Evolutionary conservation across 35 echinoderm and acorn worm genomes (phyloP), one percentile per base, ranked within the genome.

Genomic region (Heliocidaris erythrogramma): DNA sequence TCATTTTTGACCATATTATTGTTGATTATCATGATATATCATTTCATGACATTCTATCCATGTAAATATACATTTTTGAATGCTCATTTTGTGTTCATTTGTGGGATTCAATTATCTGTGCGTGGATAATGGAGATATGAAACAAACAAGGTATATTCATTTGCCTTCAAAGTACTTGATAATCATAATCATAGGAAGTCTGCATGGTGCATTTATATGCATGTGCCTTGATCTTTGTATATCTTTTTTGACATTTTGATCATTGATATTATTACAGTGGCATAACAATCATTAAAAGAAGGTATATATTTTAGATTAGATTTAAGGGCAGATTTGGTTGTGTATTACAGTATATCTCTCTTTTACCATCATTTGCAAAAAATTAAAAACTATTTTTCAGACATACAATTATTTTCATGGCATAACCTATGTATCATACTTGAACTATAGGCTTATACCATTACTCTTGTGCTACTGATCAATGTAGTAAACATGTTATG

Each of bases 201-300:
- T 78, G 65, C 65, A 78, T 78, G 65, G 65, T 78, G 65, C 65
- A 78, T 78, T 78, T 78, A 78, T 24, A 78, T 78, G 65, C 65
- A 78, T 78, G 65, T 78, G 65, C 65, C 65, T 78, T 78, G 65
- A 78, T 78, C 18, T 78, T 78, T 78, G 65, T 78, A 78, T 78
- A 78, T 78, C 65, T 78, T 78, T 78, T 78, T 78, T 21, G 27
- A 78, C 27, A n/a, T 78, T n/a, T 78, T 27, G 18, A 78, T 78
- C 27, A 78, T 78, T 78, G 17, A 27, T 24, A 78, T 78, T 78
- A 78, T 78, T n/a, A 78, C 65, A n/a, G 27, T 29, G 21, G 7
- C 17, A 29, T 78, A 78, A 7, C 1, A 78, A 78, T 78, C 27
- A 24, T 8, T n/a, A 78, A 78, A 3, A 78, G 65, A 18, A 78